A percentile compares a stretch with the other conserved stretches of the same genome.
Evolutionary conservation across 2,888 invertebrate genomes (phyloP).

Genomic region (Caenorhabditis imperialis): DNA sequence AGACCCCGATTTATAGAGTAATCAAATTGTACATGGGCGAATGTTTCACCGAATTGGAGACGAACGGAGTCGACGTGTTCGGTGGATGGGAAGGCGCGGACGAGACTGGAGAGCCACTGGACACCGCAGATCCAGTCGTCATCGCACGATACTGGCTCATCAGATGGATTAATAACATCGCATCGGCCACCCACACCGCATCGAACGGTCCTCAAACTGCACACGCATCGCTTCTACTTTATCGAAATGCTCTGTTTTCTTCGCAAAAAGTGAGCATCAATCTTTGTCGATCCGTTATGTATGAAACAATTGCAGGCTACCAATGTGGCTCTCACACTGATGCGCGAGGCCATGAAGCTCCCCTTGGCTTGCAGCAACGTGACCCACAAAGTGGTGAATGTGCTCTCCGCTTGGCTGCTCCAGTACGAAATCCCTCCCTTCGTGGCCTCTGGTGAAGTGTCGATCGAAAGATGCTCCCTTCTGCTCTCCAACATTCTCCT

Average conservation of each 20-base stretch:
- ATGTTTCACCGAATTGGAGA: constrained; percentile 65
- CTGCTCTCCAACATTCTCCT: constrained; percentile 72
- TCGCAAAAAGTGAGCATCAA: constrained; percentile 49
- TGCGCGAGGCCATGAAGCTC: constrained; percentile 76
- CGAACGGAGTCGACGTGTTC: constrained; percentile 73
- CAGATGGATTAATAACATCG: constrained; percentile 76
- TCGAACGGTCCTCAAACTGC: constrained; percentile 38
- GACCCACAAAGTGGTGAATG: constrained; percentile 74
- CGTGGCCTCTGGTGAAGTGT: constrained; percentile 68
- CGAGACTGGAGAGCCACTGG: constrained; percentile 64
- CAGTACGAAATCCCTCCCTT: constrained; percentile 76
- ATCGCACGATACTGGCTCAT: constrained; percentile 77
- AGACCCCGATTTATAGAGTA: constrained; percentile 28
- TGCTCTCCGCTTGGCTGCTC: constrained; percentile 70
- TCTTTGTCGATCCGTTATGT: constrained; percentile 2
- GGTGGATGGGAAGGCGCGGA: constrained; percentile 76
- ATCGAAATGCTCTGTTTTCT: constrained; percentile 67
- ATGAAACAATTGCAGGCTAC: constrained; percentile 56
- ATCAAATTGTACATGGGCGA: constrained; percentile 64
- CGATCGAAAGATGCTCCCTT: constrained; percentile 67
- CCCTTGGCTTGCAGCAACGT: constrained; percentile 75
- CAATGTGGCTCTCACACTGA: constrained; percentile 73
- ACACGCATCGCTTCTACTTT: constrained; percentile 68
- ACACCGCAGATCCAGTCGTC: constrained; percentile 77
- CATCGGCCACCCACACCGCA: constrained; percentile 60